Base-by-base conservation (phyloP, 1,140 invertebrate species). In the Eulimnadia texana region DNA sequence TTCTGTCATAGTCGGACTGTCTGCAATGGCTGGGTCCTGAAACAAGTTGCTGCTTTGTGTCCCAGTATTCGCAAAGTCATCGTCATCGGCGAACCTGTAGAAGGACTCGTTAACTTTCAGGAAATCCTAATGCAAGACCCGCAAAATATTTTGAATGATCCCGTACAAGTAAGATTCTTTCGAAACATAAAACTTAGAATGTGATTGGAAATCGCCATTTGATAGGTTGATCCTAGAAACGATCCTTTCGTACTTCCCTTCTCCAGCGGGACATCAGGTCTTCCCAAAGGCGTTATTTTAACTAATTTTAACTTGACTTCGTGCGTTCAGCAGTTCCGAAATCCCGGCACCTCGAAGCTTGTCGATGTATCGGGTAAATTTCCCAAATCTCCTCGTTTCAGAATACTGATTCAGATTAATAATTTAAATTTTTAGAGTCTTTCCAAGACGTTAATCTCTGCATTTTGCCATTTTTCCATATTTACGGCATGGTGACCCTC, bases 231-330 rank as follows among this genome's bases (percentile, higher is more conserved):
- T 53, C 58, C 64, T n/a, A 53, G 60, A 50, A 64, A 72, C 50
- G 70, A 74, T 54, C 61, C 69, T 19, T 68, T 71, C 19, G 61
- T 71, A n/a, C 63, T 76, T 33, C 73, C 74, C 1, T 76, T 72
- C 66, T 77, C 74, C 33, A 92, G 88, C 70, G 90, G 90, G 19
- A 93, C 90, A 2, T 93, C 89, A 24, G 90, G 92, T n/a, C 68
- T 86, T 53, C 89, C 91, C 11, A 94, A 94, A 79, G 89, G 86
- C 24, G 90, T 93, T 0, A 80, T 88, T 74, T 68, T 91, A 1
- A 84, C 84, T 0, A 84, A 93, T 70, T 74, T 70, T 49, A 90
- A 90, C 75, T 68, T 92, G 2, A 72, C 88, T 9, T 74, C 81
- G 2, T 84, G 82, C 68, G 76, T 88, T 50, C 68, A 74, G 20